These are phyloP conservation scores for Acanthisitta chloris DNA, from an alignment of 2,113 vertebrate genomes.

Conservation along the genomic window DNA sequence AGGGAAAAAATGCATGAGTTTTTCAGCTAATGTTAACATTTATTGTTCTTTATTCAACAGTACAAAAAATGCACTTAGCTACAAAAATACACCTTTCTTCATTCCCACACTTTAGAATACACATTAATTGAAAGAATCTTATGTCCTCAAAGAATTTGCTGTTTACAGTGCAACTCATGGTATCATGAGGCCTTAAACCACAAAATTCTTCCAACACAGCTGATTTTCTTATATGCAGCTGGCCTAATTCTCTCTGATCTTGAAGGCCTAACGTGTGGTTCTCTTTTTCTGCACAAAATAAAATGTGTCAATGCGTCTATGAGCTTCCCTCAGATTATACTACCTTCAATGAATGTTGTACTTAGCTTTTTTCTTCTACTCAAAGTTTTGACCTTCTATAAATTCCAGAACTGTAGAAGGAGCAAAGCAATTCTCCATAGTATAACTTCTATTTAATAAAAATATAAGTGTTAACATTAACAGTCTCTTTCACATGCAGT, in stretches of 20 bases:
- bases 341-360: neutral
- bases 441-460: neutral
- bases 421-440: neutral
- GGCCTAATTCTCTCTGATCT: neutral
- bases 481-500: neutral
- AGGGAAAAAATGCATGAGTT: rapidly evolving
- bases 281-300: neutral
- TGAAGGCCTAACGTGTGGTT: neutral
- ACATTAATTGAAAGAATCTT: neutral
- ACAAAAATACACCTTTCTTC: neutral
- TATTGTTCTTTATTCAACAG: neutral
- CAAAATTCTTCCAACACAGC: neutral
- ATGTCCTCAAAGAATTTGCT: neutral
- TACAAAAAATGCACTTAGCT: neutral
- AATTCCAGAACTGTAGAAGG: neutral
- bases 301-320: neutral
- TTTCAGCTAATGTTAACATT: neutral
- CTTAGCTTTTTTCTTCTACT: neutral
- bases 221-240: neutral
- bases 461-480: neutral
- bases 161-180: neutral
- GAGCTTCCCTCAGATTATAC: neutral
- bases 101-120: neutral
- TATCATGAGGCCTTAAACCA: neutral
- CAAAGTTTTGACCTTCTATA: neutral